Percentiles rank a stretch among this genome's conserved stretches.
Evolutionary conservation across 2,888 invertebrate genomes (phyloP).

Genomic region (Phytoseiulus persimilis): DNA sequence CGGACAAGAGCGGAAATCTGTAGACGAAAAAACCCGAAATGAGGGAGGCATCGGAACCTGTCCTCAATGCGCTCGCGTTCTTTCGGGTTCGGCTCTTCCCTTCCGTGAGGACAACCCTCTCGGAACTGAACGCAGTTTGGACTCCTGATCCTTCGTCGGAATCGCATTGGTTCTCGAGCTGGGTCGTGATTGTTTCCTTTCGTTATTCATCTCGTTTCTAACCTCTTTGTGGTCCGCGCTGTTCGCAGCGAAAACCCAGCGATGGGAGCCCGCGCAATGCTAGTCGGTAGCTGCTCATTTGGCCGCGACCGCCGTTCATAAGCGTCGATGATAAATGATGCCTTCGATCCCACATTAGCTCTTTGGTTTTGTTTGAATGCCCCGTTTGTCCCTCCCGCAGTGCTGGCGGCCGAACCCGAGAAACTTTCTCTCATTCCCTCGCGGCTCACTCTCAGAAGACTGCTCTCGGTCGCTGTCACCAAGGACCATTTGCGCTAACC

Average conservation of each 20-base stretch:
- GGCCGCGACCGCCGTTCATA: neutral
- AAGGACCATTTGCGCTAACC: neutral
- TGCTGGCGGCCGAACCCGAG: neutral
- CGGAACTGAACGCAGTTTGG: no score
- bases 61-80: no score
- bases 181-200: neutral
- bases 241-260: neutral
- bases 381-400: neutral
- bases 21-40: no score
- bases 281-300: neutral
- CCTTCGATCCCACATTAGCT: neutral
- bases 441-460: neutral
- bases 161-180: neutral
- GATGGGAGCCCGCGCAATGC: neutral
- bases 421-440: neutral
- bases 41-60: no score
- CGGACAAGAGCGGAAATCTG: neutral
- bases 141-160: no score
- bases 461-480: neutral
- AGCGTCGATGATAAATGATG: neutral
- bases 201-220: neutral
- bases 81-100: no score
- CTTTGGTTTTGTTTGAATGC: neutral
- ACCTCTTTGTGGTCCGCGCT: neutral
- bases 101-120: no score